These are phyloP conservation scores for Drosophila nigritarsus DNA, from an alignment of 2,888 invertebrate species.

Conservation along the genomic window DNA sequence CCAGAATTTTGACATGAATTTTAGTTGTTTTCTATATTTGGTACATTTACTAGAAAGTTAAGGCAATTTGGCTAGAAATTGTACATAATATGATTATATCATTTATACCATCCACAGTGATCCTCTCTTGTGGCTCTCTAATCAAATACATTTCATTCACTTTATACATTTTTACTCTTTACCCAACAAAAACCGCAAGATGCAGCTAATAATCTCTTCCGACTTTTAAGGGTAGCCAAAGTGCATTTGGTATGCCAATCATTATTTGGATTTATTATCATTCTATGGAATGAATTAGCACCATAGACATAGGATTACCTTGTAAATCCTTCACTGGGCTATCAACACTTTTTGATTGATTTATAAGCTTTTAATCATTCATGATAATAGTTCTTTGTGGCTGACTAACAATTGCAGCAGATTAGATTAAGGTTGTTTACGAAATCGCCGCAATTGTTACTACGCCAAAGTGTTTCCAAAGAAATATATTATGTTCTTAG, in stretches of 20 bases:
- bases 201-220: not conserved
- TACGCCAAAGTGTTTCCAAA: constrained; percentile 9
- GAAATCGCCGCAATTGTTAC: constrained; percentile 5
- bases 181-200: too few relatives aligned
- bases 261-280: constrained; percentile 40
- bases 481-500: constrained; percentile 30
- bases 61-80: not conserved
- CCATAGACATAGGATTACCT: constrained; percentile 17
- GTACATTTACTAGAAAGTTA: accelerated
- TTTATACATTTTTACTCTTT: not conserved
- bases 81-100: not conserved
- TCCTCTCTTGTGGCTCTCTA: not conserved
- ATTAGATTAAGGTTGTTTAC: constrained; percentile 61
- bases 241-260: constrained; percentile 21
- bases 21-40: not conserved
- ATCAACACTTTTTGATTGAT: constrained; percentile 70
- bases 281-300: constrained; percentile 4
- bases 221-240: not conserved
- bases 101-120: not conserved
- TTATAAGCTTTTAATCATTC: constrained; percentile 62
- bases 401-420: constrained; percentile 36
- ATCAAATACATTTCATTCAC: not conserved
- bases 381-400: constrained; percentile 57
- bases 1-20: not conserved
- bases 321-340: constrained; percentile 67